Evolutionary conservation across 2,888 invertebrate species (phyloP).

Genomic region (Globia sparganii): DNA sequence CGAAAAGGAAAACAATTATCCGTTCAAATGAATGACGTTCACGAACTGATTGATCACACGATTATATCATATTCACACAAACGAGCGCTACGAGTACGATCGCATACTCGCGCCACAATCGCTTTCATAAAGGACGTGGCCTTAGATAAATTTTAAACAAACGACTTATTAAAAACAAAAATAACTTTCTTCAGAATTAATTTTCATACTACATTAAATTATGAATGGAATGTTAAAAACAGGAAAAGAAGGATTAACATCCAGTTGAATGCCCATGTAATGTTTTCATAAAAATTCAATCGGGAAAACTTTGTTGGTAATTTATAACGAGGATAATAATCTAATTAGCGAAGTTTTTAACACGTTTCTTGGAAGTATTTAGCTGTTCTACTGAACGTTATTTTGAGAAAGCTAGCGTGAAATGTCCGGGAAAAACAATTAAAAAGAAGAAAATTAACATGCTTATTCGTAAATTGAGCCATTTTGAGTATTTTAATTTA

Average conservation of each 20-base stretch:
- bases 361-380: slow-evolving; percentile 4
- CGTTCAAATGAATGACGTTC: not conserved
- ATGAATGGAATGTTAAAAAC: slow-evolving; percentile 28
- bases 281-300: slow-evolving; percentile 47
- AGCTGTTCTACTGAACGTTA: not conserved
- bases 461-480: not conserved
- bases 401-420: not conserved
- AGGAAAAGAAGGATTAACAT: slow-evolving; percentile 20
- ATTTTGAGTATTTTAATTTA: not conserved
- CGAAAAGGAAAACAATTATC: too few species aligned
- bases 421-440: not conserved
- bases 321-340: slow-evolving; percentile 40
- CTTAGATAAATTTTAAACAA: not conserved
- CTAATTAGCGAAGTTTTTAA: slow-evolving; percentile 34
- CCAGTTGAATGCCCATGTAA: slow-evolving; percentile 18
- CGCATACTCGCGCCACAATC: not conserved
- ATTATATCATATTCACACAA: not conserved
- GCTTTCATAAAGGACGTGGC: too few species aligned
- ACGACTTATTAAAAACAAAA: not conserved
- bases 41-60: not conserved
- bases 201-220: slow-evolving; percentile 20
- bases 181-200: not conserved
- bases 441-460: not conserved
- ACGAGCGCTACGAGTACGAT: not conserved
- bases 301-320: slow-evolving; percentile 33